Evolutionary conservation across 2,797 vertebrate species (phyloP).

Genomic region (Eulemur coronatus): DNA sequence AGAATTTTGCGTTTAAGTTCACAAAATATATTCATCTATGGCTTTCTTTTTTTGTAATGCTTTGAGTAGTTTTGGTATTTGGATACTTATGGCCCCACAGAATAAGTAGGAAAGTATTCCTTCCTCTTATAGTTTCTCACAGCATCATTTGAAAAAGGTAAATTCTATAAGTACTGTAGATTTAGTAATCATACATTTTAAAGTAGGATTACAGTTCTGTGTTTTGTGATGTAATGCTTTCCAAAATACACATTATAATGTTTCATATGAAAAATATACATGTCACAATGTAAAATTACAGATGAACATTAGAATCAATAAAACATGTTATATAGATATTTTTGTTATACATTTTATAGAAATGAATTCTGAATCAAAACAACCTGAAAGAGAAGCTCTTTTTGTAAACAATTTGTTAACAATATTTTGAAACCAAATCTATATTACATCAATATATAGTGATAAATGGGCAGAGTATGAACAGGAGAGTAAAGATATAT

Average conservation of each 20-base stretch:
- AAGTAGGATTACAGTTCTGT: neutral
- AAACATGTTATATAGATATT: neutral
- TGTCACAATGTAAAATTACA: neutral
- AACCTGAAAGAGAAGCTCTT: neutral
- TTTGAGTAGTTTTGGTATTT: conserved; percentile 17
- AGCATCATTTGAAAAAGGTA: neutral
- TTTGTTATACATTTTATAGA: neutral
- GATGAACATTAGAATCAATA: conserved; percentile 22
- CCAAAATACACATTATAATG: neutral
- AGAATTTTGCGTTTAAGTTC: neutral
- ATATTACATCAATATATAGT: neutral
- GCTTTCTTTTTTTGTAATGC: neutral
- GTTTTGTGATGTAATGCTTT: neutral
- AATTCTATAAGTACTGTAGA: neutral
- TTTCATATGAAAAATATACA: neutral
- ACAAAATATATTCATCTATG: neutral
- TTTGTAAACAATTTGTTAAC: conserved; percentile 35
- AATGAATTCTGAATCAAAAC: conserved; percentile 3
- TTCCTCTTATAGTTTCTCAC: neutral
- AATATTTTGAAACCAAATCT: conserved; percentile 7
- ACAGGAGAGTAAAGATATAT: neutral
- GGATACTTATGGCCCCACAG: neutral
- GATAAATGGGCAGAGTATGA: neutral
- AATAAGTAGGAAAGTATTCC: neutral
- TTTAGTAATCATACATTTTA: conserved; percentile 14